Evolutionary conservation across 2,888 invertebrate species (phyloP).

Genomic region (Tanypteryx hageni): DNA sequence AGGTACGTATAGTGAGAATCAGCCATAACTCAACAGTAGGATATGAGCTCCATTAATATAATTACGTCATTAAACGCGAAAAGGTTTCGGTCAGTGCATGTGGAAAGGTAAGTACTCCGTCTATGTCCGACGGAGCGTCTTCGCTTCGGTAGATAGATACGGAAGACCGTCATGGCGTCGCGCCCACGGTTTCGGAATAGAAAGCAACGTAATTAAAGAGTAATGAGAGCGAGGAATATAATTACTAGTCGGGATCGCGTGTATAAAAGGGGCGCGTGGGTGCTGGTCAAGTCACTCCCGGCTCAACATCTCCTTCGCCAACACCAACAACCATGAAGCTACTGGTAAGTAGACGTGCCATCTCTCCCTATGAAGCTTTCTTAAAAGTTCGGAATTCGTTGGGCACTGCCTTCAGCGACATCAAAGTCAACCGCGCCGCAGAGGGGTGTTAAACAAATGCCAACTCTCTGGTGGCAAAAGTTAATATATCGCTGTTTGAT

Average conservation of each 20-base stretch:
- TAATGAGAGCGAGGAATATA: not conserved
- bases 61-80: not conserved
- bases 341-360: slow-evolving; percentile 17
- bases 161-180: slow-evolving; percentile 36
- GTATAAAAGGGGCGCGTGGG: not conserved
- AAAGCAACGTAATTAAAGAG: slow-evolving; percentile 16
- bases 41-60: not conserved
- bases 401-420: not conserved
- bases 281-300: slow-evolving; percentile 8
- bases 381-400: not conserved
- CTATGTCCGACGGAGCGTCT: not conserved
- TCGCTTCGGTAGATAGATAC: not conserved
- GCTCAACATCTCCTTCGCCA: not conserved
- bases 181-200: not conserved
- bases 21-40: not conserved
- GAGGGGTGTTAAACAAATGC: too few relatives aligned
- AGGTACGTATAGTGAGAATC: too few relatives aligned
- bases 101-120: not conserved
- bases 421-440: not conserved
- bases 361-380: not conserved
- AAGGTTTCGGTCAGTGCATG: not conserved
- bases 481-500: too few relatives aligned
- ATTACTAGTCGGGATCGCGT: not conserved
- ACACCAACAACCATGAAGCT: slow-evolving; percentile 49
- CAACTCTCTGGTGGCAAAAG: too few relatives aligned